Conservation (phyloP, 2,888 invertebrate species). For the Cosmia pyralina region DNA sequence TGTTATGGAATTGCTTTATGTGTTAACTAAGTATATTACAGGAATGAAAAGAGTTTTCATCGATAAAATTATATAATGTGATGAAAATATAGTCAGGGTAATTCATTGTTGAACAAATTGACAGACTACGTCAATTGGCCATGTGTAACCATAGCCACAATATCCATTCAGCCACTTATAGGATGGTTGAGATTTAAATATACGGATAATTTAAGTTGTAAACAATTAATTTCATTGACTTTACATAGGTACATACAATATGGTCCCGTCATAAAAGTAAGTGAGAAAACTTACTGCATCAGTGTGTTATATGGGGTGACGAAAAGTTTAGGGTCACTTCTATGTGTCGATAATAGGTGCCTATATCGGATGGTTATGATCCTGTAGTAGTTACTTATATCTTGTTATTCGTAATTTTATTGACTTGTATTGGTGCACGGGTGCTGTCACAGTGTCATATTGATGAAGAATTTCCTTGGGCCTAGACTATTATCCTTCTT, state of each 20-base stretch:
- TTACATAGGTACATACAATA: no score
- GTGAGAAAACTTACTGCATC: background rate
- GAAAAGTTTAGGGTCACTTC: slow-evolving; percentile 3
- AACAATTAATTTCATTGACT: no score
- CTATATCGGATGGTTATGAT: background rate
- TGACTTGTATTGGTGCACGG: no score
- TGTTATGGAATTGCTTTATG: slow-evolving; percentile 24
- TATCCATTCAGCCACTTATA: no score
- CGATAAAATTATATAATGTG: background rate
- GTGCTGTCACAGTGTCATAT: no score
- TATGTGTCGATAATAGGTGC: no score
- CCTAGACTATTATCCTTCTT: background rate
- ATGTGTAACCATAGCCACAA: no score
- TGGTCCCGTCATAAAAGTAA: background rate
- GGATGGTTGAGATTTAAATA: no score
- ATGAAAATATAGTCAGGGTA: background rate
- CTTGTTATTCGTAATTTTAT: no score
- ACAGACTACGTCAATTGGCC: no score
- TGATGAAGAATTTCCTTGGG: background rate
- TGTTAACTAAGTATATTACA: background rate
- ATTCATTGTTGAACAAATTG: background rate
- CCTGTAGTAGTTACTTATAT: background rate
- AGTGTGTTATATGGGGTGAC: background rate
- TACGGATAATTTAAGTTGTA: no score
- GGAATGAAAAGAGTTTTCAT: background rate